Percentiles rank a stretch among this genome's conserved stretches.
These are phyloP conservation scores for Taxidea taxus DNA, from an alignment of 2,113 vertebrate species.

Conservation along the genomic window DNA sequence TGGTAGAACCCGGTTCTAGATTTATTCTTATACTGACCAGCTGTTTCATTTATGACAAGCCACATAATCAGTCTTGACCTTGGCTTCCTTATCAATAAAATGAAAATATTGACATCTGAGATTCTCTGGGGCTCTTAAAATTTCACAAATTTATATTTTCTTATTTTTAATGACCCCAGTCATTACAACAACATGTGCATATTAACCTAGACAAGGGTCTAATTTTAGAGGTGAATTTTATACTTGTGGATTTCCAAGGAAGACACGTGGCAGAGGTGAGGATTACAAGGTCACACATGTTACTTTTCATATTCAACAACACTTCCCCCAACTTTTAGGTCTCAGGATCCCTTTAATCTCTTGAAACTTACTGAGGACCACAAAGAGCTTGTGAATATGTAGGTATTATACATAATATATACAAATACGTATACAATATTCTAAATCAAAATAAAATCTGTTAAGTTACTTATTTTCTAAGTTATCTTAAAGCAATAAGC, in stretches of 20 bases:
- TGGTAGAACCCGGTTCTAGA: background rate
- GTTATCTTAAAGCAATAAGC: background rate
- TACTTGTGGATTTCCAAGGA: background rate
- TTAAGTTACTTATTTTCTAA: background rate
- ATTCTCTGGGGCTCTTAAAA: background rate
- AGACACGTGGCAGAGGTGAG: background rate
- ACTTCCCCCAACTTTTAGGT: background rate
- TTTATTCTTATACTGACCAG: background rate
- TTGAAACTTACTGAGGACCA: background rate
- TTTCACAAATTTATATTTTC: background rate
- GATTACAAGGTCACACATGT: background rate
- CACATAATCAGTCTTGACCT: background rate
- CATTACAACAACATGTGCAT: background rate
- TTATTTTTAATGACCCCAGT: background rate
- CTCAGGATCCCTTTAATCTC: background rate
- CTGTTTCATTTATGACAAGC: background rate
- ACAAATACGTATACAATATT: background rate
- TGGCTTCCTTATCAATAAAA: background rate
- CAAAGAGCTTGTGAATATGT: background rate
- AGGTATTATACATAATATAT: background rate
- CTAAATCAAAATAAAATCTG: background rate
- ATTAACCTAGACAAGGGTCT: background rate
- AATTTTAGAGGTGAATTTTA: background rate
- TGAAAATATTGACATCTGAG: background rate
- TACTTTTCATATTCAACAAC: background rate